Base-by-base conservation (phyloP, 2,113 vertebrate species). In the Hemibagrus wyckioides region DNA sequence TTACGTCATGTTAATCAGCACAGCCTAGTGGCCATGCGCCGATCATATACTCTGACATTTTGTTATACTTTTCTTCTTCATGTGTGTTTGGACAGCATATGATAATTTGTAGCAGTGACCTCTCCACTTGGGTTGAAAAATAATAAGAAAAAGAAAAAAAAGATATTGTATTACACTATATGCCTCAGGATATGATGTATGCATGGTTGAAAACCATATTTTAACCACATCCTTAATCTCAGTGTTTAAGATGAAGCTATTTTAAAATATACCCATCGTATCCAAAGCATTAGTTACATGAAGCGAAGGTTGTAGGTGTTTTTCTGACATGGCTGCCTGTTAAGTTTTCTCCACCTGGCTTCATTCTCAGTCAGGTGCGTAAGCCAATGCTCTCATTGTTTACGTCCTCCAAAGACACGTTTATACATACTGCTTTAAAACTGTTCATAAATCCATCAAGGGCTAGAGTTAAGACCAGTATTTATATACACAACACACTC, bases 121-220 rank as follows among this genome's bases (percentile, higher is more conserved):
- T 83, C 2, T 48, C 14, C 3, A 30, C 39, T 82, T 28, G n/a
- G n/a, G 23, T 69, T 30, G 5, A 69, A 69, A 69, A 36, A 36
- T 6, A 30, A 30, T n/a, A 30, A 5, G 5, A 28, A 41, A 6
- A 48, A 21, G 36, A 33, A 15, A 83, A 9, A 50, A 50, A 23
- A 83, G 33, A 59, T 82, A 69, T 59, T 73, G 39, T 65, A 83
- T 39, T 75, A 63, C 11, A 4, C 80, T 83, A 52, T 86, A 80
- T 83, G 56, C 52, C 69, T 87, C 86, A 83, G 57, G 80, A 71
- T 81, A 81, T 71, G 79, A 87, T 87, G 33, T 82, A 83, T 87
- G 86, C 80, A 63, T 87, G 81, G 57, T 83, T 77, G 41, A 77
- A 71, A 17, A 77, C 54, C 56, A 61, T 61, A 71, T 87, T 87